These are phyloP conservation scores for Pediacus dermestoides DNA, from an alignment of 2,888 invertebrate genomes.

Conservation along the genomic window DNA sequence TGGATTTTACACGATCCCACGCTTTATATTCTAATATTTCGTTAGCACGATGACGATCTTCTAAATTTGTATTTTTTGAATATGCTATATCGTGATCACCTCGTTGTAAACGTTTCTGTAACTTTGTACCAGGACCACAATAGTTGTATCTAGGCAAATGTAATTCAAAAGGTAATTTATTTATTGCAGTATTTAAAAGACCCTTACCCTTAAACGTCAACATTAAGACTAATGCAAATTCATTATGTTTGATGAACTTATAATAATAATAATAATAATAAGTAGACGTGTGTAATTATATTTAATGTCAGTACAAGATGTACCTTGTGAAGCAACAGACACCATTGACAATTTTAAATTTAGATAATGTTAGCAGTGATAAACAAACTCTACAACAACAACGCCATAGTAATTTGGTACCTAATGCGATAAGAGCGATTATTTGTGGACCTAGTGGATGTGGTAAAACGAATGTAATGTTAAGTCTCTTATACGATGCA, in stretches of 20 bases:
- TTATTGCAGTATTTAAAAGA: constrained; percentile 25
- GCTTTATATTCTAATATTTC: constrained; percentile 36
- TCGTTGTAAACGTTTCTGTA: constrained; percentile 32
- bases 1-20: constrained; percentile 30
- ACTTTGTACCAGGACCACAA: constrained; percentile 31
- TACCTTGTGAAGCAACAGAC: constrained; percentile 2
- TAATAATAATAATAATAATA: too few species aligned
- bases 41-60: constrained; percentile 39
- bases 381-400: too few species aligned
- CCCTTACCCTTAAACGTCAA: constrained; percentile 20
- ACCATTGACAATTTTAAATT: constrained; percentile 7
- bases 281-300: too few species aligned
- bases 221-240: too few species aligned
- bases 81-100: constrained; percentile 43
- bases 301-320: constrained; percentile 1
- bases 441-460: constrained; percentile 11
- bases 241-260: too few species aligned
- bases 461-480: constrained; percentile 16
- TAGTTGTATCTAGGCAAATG: constrained; percentile 26
- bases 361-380: not conserved
- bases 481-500: constrained; percentile 10
- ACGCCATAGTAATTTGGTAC: constrained; percentile 13
- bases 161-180: constrained; percentile 29
- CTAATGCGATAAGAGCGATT: constrained; percentile 11
- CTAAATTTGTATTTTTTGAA: constrained; percentile 19